A percentile compares a stretch with the other conserved stretches of the same genome.
Evolutionary conservation across 2,888 invertebrate species (phyloP).

Genomic region (Stenodera caucasica): DNA sequence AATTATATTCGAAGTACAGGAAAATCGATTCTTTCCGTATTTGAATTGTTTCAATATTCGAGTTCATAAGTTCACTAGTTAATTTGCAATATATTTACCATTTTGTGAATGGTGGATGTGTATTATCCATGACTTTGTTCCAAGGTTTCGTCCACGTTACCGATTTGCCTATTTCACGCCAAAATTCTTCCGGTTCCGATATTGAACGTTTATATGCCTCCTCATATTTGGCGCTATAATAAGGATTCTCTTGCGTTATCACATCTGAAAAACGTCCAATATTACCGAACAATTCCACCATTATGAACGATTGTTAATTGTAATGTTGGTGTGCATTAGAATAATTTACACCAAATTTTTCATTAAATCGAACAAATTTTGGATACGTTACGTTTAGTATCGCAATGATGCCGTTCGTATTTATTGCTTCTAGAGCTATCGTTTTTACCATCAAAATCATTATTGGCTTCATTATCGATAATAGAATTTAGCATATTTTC

Average conservation of each 20-base stretch:
- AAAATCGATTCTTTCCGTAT: neutral
- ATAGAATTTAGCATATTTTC: constrained; percentile 18
- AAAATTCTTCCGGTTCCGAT: constrained; percentile 80
- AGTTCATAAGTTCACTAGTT: neutral
- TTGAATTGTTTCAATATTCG: neutral
- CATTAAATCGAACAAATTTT: neutral
- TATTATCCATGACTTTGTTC: constrained; percentile 81
- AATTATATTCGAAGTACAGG: neutral
- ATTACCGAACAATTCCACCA: no score
- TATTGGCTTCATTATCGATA: constrained; percentile 16
- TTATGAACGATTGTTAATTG: neutral
- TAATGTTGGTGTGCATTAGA: constrained; percentile 18
- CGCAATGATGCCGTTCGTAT: constrained; percentile 18
- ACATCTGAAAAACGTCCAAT: constrained; percentile 8
- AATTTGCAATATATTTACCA: constrained; percentile 64
- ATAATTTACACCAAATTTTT: constrained; percentile 16
- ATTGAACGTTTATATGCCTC: constrained; percentile 69
- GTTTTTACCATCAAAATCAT: constrained; percentile 12
- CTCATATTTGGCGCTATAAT: constrained; percentile 61
- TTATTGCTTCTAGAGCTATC: constrained; percentile 12
- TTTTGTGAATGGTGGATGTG: constrained; percentile 83
- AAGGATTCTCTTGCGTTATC: constrained; percentile 43
- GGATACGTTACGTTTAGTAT: constrained; percentile 14
- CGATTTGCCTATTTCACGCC: constrained; percentile 74
- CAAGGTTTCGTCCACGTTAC: constrained; percentile 85